phyloP scores from a whole-genome alignment of 1,140 invertebrate species.

The Eurytemora carolleeae region DNA sequence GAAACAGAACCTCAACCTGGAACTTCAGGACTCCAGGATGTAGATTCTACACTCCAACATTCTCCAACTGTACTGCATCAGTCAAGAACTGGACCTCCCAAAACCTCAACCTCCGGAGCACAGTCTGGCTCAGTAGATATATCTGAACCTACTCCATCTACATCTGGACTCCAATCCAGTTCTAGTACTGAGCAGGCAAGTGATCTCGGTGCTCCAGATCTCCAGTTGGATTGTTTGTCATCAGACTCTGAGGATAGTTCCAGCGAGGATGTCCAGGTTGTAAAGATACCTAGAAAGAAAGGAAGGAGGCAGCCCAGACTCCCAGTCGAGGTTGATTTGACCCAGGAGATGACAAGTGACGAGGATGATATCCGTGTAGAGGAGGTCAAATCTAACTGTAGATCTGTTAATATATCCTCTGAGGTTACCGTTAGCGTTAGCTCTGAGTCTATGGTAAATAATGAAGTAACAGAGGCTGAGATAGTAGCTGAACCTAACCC shows the following conservation, averaged over 20 bases:
- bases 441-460: too few species aligned
- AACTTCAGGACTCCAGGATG: not conserved
- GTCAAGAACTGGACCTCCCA: too few species aligned
- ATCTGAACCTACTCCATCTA: too few species aligned
- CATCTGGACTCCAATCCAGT: not conserved
- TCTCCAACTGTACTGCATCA: too few species aligned
- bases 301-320: not conserved
- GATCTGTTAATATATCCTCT: too few species aligned
- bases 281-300: conserved; percentile 4
- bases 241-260: conserved; percentile 6
- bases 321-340: conserved; percentile 10
- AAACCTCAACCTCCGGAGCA: too few species aligned
- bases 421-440: too few species aligned
- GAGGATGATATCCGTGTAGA: conserved; percentile 10
- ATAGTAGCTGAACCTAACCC: too few species aligned
- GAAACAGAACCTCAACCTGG: conserved; percentile 2
- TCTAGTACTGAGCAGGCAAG: not conserved
- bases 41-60: too few species aligned
- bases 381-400: not conserved
- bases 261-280: conserved; percentile 4
- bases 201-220: conserved; percentile 7
- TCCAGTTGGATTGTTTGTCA: conserved; percentile 13
- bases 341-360: conserved; percentile 4
- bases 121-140: too few species aligned
- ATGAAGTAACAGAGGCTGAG: too few species aligned